Base-by-base conservation (phyloP, 2,888 invertebrate species). In the Bedellia somnulentella region DNA sequence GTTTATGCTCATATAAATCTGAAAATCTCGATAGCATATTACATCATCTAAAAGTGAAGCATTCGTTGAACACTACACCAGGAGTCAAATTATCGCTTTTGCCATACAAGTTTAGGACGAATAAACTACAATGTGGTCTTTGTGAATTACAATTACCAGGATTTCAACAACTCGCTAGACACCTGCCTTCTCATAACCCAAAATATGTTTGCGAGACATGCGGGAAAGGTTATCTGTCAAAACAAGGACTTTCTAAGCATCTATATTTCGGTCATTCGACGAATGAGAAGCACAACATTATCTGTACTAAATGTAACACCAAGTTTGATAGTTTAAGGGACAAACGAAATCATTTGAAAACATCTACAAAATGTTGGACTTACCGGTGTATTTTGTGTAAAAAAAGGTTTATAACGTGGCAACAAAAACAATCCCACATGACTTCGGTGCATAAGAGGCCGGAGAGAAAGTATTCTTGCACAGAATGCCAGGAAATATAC, bases 161-260 rank as follows among this genome's bases (percentile, higher is more conserved):
- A 13, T 32, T 56, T 4, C 40, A 47, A 4, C 38, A 46, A 2
- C 43, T 68, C 9, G 60, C 59, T 29, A 44, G 57, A 12, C 66
- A 67, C 35, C 52, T 58, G 0, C 52, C 51, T 9, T 45, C 47
- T 14, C 67, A 67, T 35, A 67, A 50, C 32, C 46, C 46, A 5
- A 55, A 57, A 21, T 57, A 47, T 32, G 58, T 57, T 0, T 67
- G 67, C 27, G 59, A 63, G 26, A 47, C 50, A 2, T 67, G 67
- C 24, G 64, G 62, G 0, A 63, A 57, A 29, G 53, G 58, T 2
- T 67, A 57, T 14, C 44, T 13, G 14, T 8, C 9, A 5, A 6
- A 16, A 8, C 14, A 8, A 5, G 8, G 8, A 5, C 10, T 29
- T 4, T 6, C 8, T 9, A 5, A 14, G n/a, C 29, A 29, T 24